phyloP scores from a whole-genome alignment of 1,140 invertebrate genomes.

The Streblospio benedicti region DNA sequence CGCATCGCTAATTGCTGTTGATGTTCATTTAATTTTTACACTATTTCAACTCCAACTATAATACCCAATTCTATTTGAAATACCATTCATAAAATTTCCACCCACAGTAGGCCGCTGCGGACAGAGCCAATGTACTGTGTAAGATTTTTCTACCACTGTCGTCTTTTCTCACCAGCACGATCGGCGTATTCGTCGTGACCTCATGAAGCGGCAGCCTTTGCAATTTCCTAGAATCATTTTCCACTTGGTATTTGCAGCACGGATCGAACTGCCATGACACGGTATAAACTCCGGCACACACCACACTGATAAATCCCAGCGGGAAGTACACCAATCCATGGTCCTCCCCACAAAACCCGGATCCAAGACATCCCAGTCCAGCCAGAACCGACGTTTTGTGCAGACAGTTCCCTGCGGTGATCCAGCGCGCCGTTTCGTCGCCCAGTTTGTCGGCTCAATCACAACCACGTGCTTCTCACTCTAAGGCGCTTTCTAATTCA shows the following conservation, averaged over 20 bases:
- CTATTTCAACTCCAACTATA: too few relatives aligned
- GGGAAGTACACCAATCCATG: constrained; percentile 59
- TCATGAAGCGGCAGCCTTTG: constrained; percentile 55
- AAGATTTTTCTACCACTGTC: constrained; percentile 57
- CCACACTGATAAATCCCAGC: constrained; percentile 61
- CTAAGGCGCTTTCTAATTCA: constrained; percentile 77
- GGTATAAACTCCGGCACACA: constrained; percentile 74
- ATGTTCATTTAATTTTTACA: too few relatives aligned
- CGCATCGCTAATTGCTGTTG: too few relatives aligned
- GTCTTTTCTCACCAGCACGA: constrained; percentile 56
- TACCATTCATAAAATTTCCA: constrained; percentile 59
- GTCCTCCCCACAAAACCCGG: constrained; percentile 62
- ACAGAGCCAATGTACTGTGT: constrained; percentile 60
- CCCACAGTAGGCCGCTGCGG: constrained; percentile 58
- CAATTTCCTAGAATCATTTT: constrained; percentile 54
- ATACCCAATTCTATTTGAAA: too few relatives aligned
- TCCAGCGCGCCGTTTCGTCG: constrained; percentile 90
- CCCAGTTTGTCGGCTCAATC: constrained; percentile 81
- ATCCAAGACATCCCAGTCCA: constrained; percentile 63
- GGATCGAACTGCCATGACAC: constrained; percentile 85
- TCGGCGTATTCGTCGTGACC: constrained; percentile 57
- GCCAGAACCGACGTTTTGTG: constrained; percentile 80
- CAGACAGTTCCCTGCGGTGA: constrained; percentile 83
- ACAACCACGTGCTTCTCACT: constrained; percentile 70
- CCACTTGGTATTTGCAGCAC: constrained; percentile 81